Percentiles rank a stretch among this genome's conserved stretches.
These are phyloP conservation scores for Actinia equina DNA, from an alignment of 64 coral and sea anemone species.

Conservation along the genomic window DNA sequence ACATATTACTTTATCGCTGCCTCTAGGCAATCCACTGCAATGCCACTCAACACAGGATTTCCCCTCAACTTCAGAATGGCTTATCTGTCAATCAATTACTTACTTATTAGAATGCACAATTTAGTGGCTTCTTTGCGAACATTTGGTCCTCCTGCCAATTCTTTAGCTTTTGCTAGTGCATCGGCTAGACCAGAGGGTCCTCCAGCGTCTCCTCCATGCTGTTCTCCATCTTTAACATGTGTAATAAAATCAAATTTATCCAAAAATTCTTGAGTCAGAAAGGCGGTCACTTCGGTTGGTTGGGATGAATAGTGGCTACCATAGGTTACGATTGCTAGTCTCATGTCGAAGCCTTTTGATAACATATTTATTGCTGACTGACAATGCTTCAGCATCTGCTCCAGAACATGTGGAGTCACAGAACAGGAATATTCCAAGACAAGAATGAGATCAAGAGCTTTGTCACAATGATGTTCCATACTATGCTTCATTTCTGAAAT, in stretches of 20 bases:
- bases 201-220: neutral
- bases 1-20: too few relatives aligned
- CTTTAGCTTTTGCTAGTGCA: neutral
- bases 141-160: neutral
- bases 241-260: neutral
- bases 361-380: neutral
- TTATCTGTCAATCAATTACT: too few relatives aligned
- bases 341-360: neutral
- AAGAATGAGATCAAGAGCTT: neutral
- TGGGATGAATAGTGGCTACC: neutral
- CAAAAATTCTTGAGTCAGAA: neutral
- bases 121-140: constrained; percentile 3
- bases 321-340: neutral
- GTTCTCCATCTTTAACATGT: neutral
- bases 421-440: neutral
- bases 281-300: neutral
- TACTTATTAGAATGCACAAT: neutral
- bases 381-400: neutral
- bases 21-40: too few relatives aligned
- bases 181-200: neutral
- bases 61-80: too few relatives aligned
- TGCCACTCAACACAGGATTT: too few relatives aligned
- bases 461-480: neutral
- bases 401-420: neutral
- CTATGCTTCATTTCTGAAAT: neutral